These are phyloP conservation scores for Eurystomus glaucurus DNA, from an alignment of 2,797 vertebrate genomes.

Conservation along the genomic window DNA sequence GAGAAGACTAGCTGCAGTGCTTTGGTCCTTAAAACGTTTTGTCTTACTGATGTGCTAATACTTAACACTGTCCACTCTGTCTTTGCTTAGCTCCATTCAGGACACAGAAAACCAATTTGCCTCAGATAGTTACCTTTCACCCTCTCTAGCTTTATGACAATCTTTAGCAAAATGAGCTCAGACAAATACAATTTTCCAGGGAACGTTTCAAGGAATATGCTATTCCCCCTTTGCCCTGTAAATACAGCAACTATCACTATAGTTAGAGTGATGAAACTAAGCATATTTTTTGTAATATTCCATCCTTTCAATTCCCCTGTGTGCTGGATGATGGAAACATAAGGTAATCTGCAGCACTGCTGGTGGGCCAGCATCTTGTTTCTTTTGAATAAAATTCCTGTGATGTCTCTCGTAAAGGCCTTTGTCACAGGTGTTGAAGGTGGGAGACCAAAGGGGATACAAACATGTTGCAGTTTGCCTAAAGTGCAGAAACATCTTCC, in stretches of 20 bases:
- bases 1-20: not conserved
- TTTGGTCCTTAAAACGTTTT: not conserved
- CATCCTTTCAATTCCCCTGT: not conserved
- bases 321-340: not conserved
- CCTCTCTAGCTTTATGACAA: not conserved
- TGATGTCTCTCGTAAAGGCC: not conserved
- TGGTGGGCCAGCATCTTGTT: not conserved
- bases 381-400: not conserved
- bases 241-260: not conserved
- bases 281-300: not conserved
- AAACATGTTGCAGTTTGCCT: conserved; percentile 1
- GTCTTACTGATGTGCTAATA: not conserved
- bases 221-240: not conserved
- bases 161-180: not conserved
- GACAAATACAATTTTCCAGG: not conserved
- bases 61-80: not conserved
- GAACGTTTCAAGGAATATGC: not conserved
- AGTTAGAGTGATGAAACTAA: not conserved
- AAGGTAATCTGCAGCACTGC: not conserved
- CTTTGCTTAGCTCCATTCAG: not conserved
- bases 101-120: not conserved
- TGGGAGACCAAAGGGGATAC: not conserved
- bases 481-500: conserved; percentile 49
- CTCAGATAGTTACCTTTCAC: not conserved
- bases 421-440: conserved; percentile 36